These are phyloP conservation scores for Pampus argenteus DNA, from an alignment of 2,797 vertebrate species.

Conservation along the genomic window DNA sequence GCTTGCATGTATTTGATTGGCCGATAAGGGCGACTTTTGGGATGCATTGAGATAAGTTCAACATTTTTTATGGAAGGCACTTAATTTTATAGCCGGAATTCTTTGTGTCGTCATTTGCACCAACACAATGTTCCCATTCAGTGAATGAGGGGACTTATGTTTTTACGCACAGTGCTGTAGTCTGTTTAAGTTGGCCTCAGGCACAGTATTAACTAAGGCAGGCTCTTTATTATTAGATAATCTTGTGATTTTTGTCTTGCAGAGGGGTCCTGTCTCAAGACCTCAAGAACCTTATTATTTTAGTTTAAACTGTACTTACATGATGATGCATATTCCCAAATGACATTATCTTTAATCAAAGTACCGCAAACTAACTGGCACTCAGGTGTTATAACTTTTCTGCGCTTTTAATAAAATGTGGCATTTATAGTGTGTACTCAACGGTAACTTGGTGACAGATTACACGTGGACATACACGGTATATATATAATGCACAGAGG, in stretches of 20 bases:
- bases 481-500: too few relatives aligned
- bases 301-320: background rate
- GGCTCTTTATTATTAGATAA: background rate
- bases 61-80: background rate
- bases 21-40: too few relatives aligned
- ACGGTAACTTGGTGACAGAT: background rate
- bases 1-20: too few relatives aligned
- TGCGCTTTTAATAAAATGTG: background rate
- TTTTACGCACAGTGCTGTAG: background rate
- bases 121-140: background rate
- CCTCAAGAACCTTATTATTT: background rate
- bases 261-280: background rate
- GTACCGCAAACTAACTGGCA: background rate
- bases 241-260: background rate
- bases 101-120: background rate
- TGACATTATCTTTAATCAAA: background rate
- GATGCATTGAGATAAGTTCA: too few relatives aligned
- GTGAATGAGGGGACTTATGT: background rate
- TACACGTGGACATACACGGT: background rate
- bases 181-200: background rate
- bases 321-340: background rate
- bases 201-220: background rate
- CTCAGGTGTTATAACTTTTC: background rate
- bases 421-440: background rate
- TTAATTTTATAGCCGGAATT: background rate